A percentile compares a stretch with the other conserved stretches of the same genome.
Evolutionary conservation across 2,113 vertebrate species (phyloP).

Genomic region (Acinonyx jubatus): DNA sequence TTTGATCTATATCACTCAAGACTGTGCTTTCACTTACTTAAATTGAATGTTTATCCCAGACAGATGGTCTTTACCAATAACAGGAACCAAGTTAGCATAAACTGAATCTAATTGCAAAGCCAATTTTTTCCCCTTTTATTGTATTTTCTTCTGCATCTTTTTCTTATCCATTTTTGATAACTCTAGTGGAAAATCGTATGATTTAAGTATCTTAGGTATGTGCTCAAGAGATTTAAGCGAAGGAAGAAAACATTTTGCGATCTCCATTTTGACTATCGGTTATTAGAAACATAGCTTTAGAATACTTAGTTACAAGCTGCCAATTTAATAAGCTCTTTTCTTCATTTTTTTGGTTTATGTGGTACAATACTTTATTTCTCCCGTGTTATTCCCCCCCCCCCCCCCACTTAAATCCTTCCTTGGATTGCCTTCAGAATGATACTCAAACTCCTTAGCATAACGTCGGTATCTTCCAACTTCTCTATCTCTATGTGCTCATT

Average conservation of each 20-base stretch:
- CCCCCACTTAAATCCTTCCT: neutral
- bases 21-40: constrained; percentile 46
- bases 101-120: constrained; percentile 51
- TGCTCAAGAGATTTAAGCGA: neutral
- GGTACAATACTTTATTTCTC: neutral
- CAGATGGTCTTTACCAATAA: constrained; percentile 63
- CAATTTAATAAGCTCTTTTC: neutral
- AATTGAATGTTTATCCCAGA: constrained; percentile 59
- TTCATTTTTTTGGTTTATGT: neutral
- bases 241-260: neutral
- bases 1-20: constrained; percentile 58
- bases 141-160: neutral
- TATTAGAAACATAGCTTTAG: neutral
- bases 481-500: neutral
- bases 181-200: neutral
- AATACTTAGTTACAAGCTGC: neutral
- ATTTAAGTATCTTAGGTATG: neutral
- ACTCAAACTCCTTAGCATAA: neutral
- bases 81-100: constrained; percentile 54
- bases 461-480: accelerated
- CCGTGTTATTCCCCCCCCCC: neutral
- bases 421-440: neutral
- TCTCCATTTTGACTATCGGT: neutral
- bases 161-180: constrained; percentile 38
- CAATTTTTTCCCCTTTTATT: neutral